These are phyloP conservation scores for Drosophila athabasca DNA, from an alignment of 1,140 invertebrate species.

Conservation along the genomic window DNA sequence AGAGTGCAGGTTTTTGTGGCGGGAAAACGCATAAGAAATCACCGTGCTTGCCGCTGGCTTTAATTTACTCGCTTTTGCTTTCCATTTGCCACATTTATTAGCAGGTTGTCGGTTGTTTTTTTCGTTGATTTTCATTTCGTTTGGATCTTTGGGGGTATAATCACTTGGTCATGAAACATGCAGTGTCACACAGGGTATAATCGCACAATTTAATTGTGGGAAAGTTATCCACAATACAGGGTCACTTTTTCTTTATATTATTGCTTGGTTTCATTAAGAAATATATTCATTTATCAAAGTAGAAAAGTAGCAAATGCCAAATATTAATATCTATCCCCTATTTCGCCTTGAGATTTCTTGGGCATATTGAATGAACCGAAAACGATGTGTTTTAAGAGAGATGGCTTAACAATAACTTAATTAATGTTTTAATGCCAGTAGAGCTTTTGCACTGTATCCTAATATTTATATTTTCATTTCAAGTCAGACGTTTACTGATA, in stretches of 20 bases:
- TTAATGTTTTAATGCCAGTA: too few relatives aligned
- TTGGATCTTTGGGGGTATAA: constrained; percentile 46
- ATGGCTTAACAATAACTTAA: too few relatives aligned
- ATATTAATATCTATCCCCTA: too few relatives aligned
- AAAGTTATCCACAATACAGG: constrained; percentile 8
- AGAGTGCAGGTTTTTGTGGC: constrained; percentile 24
- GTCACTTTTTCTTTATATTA: not conserved
- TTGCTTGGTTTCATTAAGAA: not conserved
- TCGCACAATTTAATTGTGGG: not conserved
- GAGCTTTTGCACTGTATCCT: too few relatives aligned
- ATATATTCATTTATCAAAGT: too few relatives aligned
- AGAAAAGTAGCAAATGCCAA: too few relatives aligned
- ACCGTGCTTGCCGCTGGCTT: constrained; percentile 37
- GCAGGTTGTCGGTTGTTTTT: constrained; percentile 35
- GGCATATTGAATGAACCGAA: too few relatives aligned
- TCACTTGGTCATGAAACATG: constrained; percentile 54
- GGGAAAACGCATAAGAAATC: constrained; percentile 69
- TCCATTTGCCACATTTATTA: constrained; percentile 67
- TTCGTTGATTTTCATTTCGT: constrained; percentile 33
- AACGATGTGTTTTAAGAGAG: too few relatives aligned
- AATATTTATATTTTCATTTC: too few relatives aligned
- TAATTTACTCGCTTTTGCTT: constrained; percentile 64
- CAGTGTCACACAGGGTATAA: not conserved
- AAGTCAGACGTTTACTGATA: too few relatives aligned
- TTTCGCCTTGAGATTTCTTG: too few relatives aligned